Percentiles rank a stretch among this genome's conserved stretches.
Conservation (phyloP, 1,140 invertebrate genomes). For the Drosophila parvula region DNA sequence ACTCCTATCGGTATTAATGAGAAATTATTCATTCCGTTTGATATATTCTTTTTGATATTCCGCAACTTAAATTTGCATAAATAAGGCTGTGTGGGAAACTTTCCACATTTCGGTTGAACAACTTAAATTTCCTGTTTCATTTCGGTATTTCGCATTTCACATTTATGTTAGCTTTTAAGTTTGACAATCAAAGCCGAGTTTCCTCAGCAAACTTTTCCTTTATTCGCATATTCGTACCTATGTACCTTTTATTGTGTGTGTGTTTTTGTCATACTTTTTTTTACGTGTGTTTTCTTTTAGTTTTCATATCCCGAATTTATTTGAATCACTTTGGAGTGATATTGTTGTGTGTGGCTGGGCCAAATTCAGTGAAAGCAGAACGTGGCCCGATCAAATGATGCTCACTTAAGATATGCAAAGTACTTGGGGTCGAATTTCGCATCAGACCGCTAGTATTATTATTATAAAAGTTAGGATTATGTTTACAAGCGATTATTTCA, state of each 20-base stretch:
- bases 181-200: constrained; percentile 30
- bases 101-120: constrained; percentile 22
- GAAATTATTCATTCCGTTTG: constrained; percentile 5
- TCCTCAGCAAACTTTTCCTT: constrained; percentile 6
- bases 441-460: constrained; percentile 21
- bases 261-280: constrained; percentile 1
- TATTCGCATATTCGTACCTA: constrained; percentile 5
- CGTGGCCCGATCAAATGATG: constrained; percentile 31
- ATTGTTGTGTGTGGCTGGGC: constrained; percentile 1
- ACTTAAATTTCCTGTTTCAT: constrained; percentile 20
- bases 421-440: constrained; percentile 5
- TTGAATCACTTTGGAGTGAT: constrained; percentile 6
- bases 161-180: constrained; percentile 15
- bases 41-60: neutral
- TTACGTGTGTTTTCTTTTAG: constrained; percentile 3
- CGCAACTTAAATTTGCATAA: constrained; percentile 16
- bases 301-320: constrained; percentile 33
- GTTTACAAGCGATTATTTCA: constrained; percentile 16
- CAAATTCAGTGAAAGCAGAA: constrained; percentile 25
- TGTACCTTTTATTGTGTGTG: neutral
- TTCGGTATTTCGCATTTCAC: constrained; percentile 10
- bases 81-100: constrained; percentile 8
- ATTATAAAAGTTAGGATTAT: constrained; percentile 11
- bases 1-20: neutral
- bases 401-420: constrained; percentile 66